Evolutionary conservation across 1,140 invertebrate genomes (phyloP).

Genomic region (Leptinotarsa lineolata): DNA sequence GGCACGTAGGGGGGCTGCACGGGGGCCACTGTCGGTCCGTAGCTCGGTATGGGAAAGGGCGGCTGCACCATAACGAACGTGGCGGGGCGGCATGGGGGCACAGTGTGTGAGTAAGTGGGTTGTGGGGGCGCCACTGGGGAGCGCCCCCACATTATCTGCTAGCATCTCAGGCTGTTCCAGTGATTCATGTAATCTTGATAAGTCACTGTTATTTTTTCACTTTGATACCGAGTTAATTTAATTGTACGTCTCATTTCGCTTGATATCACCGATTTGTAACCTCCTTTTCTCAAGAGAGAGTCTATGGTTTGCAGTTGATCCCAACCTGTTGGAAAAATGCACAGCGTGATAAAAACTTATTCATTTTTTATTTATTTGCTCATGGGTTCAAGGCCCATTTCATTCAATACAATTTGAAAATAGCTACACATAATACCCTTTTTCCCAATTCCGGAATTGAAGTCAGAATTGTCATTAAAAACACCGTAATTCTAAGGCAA

Average conservation of each 20-base stretch:
- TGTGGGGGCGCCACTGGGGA: conserved; percentile 42
- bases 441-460: no score
- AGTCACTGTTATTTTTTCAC: conserved; percentile 81
- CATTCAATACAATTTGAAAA: no score
- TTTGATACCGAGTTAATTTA: conserved; percentile 93
- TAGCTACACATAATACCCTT: no score
- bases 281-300: conserved; percentile 94
- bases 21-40: conserved; percentile 24
- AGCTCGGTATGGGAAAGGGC: conserved; percentile 42
- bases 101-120: conserved; percentile 34
- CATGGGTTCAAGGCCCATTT: no score
- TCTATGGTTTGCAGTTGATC: conserved; percentile 97
- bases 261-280: conserved; percentile 90
- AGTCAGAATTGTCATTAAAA: no score
- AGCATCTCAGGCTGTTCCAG: conserved; percentile 65
- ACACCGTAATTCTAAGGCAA: no score
- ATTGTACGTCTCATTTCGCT: conserved; percentile 84
- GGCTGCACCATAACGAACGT: conserved; percentile 51
- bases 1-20: conserved; percentile 39
- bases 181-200: conserved; percentile 81
- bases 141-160: conserved; percentile 60
- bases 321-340: conserved; percentile 71
- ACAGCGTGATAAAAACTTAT: not conserved
- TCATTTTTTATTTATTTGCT: no score
- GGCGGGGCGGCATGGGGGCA: conserved; percentile 38